Evolutionary conservation across 1,140 invertebrate genomes (phyloP).

Genomic region (Saxidomus purpurata): DNA sequence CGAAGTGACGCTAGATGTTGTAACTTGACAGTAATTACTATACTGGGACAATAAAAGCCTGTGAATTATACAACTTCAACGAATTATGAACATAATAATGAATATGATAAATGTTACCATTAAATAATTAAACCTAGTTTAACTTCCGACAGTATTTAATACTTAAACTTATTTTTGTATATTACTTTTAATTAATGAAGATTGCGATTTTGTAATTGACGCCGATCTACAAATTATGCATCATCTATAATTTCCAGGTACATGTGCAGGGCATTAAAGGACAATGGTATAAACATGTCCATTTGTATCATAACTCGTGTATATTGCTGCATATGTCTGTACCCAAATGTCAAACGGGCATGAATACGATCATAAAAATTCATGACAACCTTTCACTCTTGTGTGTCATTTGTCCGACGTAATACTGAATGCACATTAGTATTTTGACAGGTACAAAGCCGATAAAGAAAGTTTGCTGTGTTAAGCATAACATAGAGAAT

Average conservation of each 20-base stretch:
- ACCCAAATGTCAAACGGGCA: background rate
- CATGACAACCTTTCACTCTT: background rate
- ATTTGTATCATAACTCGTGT: background rate
- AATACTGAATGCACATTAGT: background rate
- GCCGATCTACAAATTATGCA: too few species aligned
- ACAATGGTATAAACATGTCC: background rate
- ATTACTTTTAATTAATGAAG: too few species aligned
- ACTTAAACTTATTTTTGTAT: too few species aligned
- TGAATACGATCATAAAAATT: background rate
- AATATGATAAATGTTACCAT: background rate
- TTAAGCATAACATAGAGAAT: too few species aligned
- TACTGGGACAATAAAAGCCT: background rate
- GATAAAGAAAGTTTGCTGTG: background rate
- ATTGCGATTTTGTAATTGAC: too few species aligned
- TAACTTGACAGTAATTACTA: background rate
- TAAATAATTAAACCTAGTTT: too few species aligned
- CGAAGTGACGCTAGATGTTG: background rate
- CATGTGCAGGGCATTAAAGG: background rate
- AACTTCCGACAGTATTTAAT: too few species aligned
- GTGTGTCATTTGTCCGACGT: background rate
- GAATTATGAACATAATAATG: background rate
- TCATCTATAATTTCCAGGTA: too few species aligned
- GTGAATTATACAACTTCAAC: background rate
- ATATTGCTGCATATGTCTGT: background rate
- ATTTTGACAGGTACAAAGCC: background rate